Base-by-base conservation (phyloP, 1,140 invertebrate species). In the Heliconius himera region DNA sequence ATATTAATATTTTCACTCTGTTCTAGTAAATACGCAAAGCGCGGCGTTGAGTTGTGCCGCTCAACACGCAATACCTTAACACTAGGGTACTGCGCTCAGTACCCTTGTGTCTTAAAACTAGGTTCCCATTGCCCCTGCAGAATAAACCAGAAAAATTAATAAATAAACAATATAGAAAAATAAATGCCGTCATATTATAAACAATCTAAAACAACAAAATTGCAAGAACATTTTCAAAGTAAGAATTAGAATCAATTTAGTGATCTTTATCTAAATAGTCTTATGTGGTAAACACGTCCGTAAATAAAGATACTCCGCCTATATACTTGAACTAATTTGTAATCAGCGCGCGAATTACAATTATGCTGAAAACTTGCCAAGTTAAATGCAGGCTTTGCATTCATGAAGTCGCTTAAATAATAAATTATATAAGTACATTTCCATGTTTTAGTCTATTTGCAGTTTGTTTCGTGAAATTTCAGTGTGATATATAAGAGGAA, bases 361-460 rank as follows among this genome's bases (percentile, higher is more conserved):
- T 60, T 36, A 74, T 51, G 22, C 66, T 76, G 74, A 76, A 70
- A 76, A 56, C 56, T 76, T 76, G 74, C 74, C 74, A 76, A 76
- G 74, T 76, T 76, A 46, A 74, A 46, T 46, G 22, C 54, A 60
- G n/a, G 36, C 29, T 36, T 70, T 60, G 74, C 29, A 41, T 66
- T 76, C 56, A 70, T 26, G 60, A 76, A 66, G 51, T 66, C 74
- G 60, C 36, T 70, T 76, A 60, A 76, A 76, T 76, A 76, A 46
- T 76, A 76, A 76, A 76, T 76, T 51, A 3, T 29, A 29, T 74
- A 74, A 74, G 46, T 49, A 74, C 41, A 33, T 74, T 74, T 49
- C 73, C 49, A 74, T 49, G 46, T 51, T 74, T 41, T 49, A 54
- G 49, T 74, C 33, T 70, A 70, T 46, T 76, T 66, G 22, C 60